Base-by-base conservation (phyloP, 1,140 invertebrate genomes). In the Acromyrmex heyeri region DNA sequence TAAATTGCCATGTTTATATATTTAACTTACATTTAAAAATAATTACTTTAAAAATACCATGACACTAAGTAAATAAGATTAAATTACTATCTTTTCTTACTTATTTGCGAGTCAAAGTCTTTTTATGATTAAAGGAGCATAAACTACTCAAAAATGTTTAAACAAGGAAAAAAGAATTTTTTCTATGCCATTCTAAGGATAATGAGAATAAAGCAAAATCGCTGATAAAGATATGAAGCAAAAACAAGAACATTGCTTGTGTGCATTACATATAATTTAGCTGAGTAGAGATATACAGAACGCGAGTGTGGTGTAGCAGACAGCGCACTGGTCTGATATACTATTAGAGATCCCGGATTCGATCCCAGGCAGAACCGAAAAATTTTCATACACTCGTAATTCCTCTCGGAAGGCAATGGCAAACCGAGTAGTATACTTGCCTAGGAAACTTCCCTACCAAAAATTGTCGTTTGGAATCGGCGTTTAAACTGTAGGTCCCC, bases 21-120 rank as follows among this genome's bases (percentile, higher is more conserved):
- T 10, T 72, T 55, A 73, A 75, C 27, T 12, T 75, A 70, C 24
- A 44, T 62, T 44, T 27, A 44, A 34, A 61, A 44, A 44, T 61
- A 61, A 76, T 76, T 76, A 76, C 27, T 76, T 61, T 59, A 59
- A 59, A 7, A 62, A 38, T 76, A 21, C 27, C 27, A 6, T 24
- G 1, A 18, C 16, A 61, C 5, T 38, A 38, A 21, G 5, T 76
- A 38, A 62, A 76, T 21, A 57, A 6, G 10, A 38, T 75, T 21
- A 57, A 75, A 16, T 10, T 21, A 50, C 0, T 21, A 55, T 30
- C 1, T 57, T 34, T 73, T 1, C 34, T 34, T 21, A 34, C n/a
- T 10, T 4, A 27, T 55, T 57, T 21, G n/a, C 64, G 12, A 67
- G n/a, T 67, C 10, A 21, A 7, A 65, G 24, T 24, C 30, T 34